Conservation (phyloP, 2,797 vertebrate genomes). For the Sebastes melanostomus region DNA sequence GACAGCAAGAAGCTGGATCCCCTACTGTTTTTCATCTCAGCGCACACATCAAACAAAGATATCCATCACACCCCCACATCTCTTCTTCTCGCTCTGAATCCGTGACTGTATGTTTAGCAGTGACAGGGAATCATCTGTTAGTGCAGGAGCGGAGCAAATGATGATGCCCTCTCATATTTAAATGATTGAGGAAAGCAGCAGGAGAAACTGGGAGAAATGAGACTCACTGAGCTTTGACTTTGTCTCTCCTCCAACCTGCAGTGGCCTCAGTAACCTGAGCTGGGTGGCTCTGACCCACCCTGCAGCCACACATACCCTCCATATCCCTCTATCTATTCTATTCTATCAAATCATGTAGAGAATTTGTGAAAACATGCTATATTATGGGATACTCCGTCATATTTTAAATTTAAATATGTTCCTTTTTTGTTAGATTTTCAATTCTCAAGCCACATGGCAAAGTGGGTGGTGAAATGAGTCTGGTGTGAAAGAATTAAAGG, state of each 20-base stretch:
- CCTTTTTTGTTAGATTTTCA: background rate
- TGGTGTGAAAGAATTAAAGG: constrained; percentile 28
- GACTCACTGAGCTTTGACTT: constrained; percentile 27
- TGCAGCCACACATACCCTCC: constrained; percentile 42
- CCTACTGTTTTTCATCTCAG: constrained; percentile 63
- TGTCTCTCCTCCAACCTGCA: constrained; percentile 29
- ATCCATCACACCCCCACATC: constrained; percentile 65
- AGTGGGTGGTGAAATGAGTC: constrained; percentile 19
- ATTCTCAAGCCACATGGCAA: background rate
- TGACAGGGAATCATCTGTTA: constrained; percentile 67
- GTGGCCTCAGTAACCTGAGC: constrained; percentile 55
- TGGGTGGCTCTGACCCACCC: constrained; percentile 50
- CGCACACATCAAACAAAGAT: constrained; percentile 75
- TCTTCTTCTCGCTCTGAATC: constrained; percentile 42
- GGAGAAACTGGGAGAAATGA: background rate
- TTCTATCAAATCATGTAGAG: background rate
- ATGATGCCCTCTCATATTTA: constrained; percentile 29
- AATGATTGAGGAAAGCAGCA: constrained; percentile 2
- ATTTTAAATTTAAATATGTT: constrained; percentile 10
- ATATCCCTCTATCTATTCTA: background rate
- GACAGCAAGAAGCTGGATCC: constrained; percentile 28
- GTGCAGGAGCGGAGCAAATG: constrained; percentile 43
- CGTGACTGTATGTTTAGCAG: constrained; percentile 56
- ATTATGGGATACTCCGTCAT: background rate
- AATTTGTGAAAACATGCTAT: background rate